Conservation (phyloP, 2,797 vertebrate genomes). For the Prunella strophiata region DNA sequence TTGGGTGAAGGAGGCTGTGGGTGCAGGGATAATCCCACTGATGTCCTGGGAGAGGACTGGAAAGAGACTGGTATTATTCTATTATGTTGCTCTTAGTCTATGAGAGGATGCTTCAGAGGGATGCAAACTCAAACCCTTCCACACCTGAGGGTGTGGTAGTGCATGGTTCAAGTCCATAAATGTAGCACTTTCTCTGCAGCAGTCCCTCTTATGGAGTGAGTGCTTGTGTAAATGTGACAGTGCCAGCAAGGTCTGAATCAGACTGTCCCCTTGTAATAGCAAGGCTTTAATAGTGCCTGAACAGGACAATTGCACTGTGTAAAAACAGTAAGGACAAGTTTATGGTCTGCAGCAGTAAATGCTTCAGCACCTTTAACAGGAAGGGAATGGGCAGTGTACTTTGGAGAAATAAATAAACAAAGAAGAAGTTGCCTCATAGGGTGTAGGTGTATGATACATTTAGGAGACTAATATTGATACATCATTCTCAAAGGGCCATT, state of each 20-base stretch:
- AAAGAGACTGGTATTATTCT: not conserved
- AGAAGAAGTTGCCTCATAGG: not conserved
- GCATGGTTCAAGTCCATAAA: not conserved
- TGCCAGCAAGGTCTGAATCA: not conserved
- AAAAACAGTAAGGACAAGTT: not conserved
- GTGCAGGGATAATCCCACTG: not conserved
- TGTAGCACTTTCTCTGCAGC: not conserved
- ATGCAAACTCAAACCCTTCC: not conserved
- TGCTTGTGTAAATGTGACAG: not conserved
- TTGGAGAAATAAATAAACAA: not conserved
- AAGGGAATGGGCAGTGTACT: not conserved
- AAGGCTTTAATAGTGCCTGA: not conserved
- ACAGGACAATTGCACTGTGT: not conserved
- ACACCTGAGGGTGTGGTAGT: not conserved
- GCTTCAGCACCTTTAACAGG: not conserved
- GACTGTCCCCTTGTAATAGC: not conserved
- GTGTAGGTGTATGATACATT: not conserved
- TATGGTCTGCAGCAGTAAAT: not conserved
- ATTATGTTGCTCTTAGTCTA: not conserved
- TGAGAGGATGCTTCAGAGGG: not conserved
- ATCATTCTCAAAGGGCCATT: not conserved
- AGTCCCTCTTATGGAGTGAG: not conserved
- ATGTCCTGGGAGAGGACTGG: not conserved
- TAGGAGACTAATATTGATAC: not conserved
- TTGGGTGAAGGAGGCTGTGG: not conserved